These are phyloP conservation scores for Formica selysi DNA, from an alignment of 1,140 invertebrate genomes.

Conservation along the genomic window DNA sequence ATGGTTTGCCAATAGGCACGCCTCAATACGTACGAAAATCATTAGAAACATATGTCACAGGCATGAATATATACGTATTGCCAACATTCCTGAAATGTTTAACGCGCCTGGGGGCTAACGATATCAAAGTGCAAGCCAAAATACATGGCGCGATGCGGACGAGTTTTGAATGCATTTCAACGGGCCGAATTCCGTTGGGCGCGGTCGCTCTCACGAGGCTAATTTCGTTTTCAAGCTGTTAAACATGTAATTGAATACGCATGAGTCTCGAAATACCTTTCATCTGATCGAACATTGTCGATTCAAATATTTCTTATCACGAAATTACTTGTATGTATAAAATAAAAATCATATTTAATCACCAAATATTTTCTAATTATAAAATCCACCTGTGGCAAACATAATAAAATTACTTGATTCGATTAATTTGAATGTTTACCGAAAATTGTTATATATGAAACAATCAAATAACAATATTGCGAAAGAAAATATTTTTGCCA, in stretches of 20 bases:
- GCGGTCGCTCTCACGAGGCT: slow-evolving; percentile 67
- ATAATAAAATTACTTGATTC: slow-evolving; percentile 25
- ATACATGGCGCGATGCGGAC: slow-evolving; percentile 23
- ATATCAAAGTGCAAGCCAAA: slow-evolving; percentile 40
- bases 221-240: slow-evolving; percentile 74
- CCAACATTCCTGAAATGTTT: slow-evolving; percentile 59
- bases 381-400: background rate
- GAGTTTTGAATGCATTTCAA: slow-evolving; percentile 61
- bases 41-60: slow-evolving; percentile 46
- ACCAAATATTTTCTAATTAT: slow-evolving; percentile 29
- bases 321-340: slow-evolving; percentile 14
- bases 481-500: slow-evolving; percentile 3
- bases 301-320: slow-evolving; percentile 44
- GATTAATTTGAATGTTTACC: slow-evolving; percentile 29
- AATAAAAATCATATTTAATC: slow-evolving; percentile 27
- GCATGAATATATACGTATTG: slow-evolving; percentile 11
- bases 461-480: background rate
- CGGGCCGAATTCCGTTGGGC: slow-evolving; percentile 52
- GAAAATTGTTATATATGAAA: background rate
- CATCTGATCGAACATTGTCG: slow-evolving; percentile 29
- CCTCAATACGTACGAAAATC: slow-evolving; percentile 43
- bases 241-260: slow-evolving; percentile 71
- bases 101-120: slow-evolving; percentile 56
- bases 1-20: slow-evolving; percentile 26
- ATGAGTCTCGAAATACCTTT: slow-evolving; percentile 67